Evolutionary conservation across 23 tunicate genomes (phyloP).

Genomic region (Diplosoma virens): DNA sequence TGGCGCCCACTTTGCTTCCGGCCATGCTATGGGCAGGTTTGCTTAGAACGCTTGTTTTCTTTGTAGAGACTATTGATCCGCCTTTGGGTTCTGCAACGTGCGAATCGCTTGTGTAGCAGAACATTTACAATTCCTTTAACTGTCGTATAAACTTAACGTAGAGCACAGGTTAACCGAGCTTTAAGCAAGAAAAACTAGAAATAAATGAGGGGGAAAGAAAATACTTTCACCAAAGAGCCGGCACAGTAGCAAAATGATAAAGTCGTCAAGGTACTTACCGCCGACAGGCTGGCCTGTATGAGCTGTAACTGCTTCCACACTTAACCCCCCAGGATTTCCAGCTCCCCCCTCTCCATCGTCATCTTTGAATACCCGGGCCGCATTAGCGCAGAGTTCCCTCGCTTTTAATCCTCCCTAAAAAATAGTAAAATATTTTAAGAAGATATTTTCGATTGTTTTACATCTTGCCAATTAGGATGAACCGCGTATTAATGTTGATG

Average conservation of each 20-base stretch:
- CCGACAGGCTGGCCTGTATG: conserved; percentile 56
- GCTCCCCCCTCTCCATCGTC: conserved; percentile 69
- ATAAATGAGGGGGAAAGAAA: too few species aligned
- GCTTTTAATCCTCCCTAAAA: conserved; percentile 77
- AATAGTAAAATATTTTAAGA: not conserved
- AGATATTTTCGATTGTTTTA: too few species aligned
- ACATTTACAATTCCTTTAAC: too few species aligned
- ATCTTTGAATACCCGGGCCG: conserved; percentile 58
- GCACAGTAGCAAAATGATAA: too few species aligned
- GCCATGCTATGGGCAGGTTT: conserved; percentile 73
- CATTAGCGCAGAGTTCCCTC: conserved; percentile 67
- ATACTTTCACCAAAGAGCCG: too few species aligned
- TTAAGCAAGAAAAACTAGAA: too few species aligned
- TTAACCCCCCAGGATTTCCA: conserved; percentile 57
- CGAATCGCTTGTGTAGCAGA: too few species aligned
- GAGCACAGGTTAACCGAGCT: too few species aligned
- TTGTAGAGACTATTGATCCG: conserved; percentile 83
- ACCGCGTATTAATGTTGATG: too few species aligned
- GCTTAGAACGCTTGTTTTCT: conserved; percentile 74
- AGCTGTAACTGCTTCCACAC: conserved; percentile 87
- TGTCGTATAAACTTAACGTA: too few species aligned
- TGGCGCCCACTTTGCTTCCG: conserved; percentile 59
- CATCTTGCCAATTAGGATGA: too few species aligned
- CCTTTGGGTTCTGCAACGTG: conserved; percentile 47
- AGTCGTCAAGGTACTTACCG: too few species aligned